These are phyloP conservation scores for Prorops nasuta DNA, from an alignment of 1,140 invertebrate genomes.

Conservation along the genomic window DNA sequence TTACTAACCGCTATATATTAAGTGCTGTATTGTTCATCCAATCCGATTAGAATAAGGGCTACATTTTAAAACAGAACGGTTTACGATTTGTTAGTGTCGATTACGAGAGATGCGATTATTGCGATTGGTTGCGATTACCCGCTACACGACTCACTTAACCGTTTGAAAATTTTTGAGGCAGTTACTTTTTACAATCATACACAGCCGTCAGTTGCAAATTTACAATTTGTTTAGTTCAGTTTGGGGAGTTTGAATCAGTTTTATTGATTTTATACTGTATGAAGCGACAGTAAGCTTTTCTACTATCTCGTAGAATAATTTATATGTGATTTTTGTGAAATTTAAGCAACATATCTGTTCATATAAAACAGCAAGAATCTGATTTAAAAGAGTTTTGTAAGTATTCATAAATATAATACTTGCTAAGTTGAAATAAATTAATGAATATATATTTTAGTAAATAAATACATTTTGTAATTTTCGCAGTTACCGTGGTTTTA, in stretches of 20 bases:
- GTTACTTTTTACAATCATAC: too few relatives aligned
- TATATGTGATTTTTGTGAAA: not conserved
- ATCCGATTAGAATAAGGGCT: too few relatives aligned
- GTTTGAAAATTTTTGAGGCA: too few relatives aligned
- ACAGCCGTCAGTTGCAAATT: not conserved
- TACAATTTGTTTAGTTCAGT: not conserved
- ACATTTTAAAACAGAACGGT: too few relatives aligned
- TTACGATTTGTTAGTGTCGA: too few relatives aligned
- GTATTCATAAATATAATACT: not conserved
- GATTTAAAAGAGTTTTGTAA: not conserved
- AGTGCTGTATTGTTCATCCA: too few relatives aligned
- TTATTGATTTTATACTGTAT: not conserved
- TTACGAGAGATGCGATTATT: too few relatives aligned
- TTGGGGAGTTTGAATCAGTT: not conserved
- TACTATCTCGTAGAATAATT: not conserved
- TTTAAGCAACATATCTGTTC: not conserved
- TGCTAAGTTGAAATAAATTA: not conserved
- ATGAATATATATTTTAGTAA: not conserved
- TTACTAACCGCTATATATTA: too few relatives aligned
- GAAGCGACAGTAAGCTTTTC: not conserved
- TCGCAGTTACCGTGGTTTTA: not conserved
- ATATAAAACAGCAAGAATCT: not conserved
- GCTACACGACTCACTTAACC: too few relatives aligned
- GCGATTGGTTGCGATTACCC: too few relatives aligned
- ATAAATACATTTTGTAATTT: not conserved